Conservation (phyloP, 2,888 invertebrate species). For the Eupithecia vulgata region DNA sequence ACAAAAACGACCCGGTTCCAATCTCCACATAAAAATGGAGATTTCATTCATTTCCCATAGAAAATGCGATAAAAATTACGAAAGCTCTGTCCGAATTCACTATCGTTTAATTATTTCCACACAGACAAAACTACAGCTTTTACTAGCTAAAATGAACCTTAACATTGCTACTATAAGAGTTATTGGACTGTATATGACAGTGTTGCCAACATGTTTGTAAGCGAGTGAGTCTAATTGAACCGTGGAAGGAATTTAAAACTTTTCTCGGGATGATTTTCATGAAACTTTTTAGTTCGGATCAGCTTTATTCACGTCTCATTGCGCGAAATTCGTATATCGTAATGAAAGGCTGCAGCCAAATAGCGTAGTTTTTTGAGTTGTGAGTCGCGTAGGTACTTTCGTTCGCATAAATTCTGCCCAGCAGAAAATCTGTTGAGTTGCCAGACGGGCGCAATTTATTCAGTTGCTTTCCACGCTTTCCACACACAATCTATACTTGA, state of each 20-base stretch:
- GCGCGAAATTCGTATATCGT: slow-evolving; percentile 1
- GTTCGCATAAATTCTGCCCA: too few relatives aligned
- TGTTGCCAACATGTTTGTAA: slow-evolving; percentile 32
- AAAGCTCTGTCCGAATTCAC: slow-evolving; percentile 40
- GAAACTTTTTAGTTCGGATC: slow-evolving; percentile 17
- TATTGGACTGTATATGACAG: slow-evolving; percentile 2
- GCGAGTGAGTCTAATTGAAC: slow-evolving; percentile 36
- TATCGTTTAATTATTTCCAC: slow-evolving; percentile 39
- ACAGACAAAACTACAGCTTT: neutral
- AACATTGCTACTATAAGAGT: neutral
- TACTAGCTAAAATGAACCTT: slow-evolving; percentile 16
- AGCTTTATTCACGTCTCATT: slow-evolving; percentile 11
- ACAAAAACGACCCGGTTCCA: slow-evolving; percentile 27
- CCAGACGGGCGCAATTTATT: too few relatives aligned
- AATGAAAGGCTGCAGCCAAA: too few relatives aligned
- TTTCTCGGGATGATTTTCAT: slow-evolving; percentile 24
- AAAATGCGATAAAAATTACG: slow-evolving; percentile 54
- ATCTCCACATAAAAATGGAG: slow-evolving; percentile 54
- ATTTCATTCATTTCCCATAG: slow-evolving; percentile 57
- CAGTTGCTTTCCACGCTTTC: too few relatives aligned
- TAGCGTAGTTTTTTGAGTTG: too few relatives aligned
- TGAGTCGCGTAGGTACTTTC: too few relatives aligned
- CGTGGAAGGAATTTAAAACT: slow-evolving; percentile 32
- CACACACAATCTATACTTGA: too few relatives aligned
- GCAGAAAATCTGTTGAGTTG: too few relatives aligned